phyloP scores from a whole-genome alignment of 1,140 invertebrate species.

The Galendromus occidentalis region DNA sequence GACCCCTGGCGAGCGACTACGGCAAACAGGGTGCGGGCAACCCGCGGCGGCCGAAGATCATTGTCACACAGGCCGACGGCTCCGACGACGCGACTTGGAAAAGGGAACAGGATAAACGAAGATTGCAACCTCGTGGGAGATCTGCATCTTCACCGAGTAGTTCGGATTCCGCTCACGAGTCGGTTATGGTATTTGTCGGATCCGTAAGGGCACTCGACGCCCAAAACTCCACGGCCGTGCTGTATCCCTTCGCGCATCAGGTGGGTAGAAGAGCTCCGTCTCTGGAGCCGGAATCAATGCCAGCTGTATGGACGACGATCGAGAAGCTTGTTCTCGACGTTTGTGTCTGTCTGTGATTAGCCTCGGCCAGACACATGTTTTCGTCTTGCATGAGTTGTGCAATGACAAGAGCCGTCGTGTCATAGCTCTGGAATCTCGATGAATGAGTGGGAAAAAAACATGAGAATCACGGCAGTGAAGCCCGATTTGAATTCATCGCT shows the following conservation, averaged over 20 bases:
- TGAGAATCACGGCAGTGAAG: too few relatives aligned
- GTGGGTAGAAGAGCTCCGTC: slow-evolving; percentile 18
- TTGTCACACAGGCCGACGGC: not conserved
- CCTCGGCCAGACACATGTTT: too few relatives aligned
- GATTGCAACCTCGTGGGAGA: not conserved
- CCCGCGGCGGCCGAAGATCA: too few relatives aligned
- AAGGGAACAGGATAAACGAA: not conserved
- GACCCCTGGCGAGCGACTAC: slow-evolving; percentile 8
- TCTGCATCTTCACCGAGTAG: not conserved
- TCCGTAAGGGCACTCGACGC: slow-evolving; percentile 8
- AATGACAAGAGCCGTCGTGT: too few relatives aligned
- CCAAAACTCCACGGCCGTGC: slow-evolving; percentile 7
- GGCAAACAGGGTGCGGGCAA: not conserved
- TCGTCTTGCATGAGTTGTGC: too few relatives aligned
- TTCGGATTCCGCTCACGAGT: not conserved
- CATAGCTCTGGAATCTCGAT: too few relatives aligned
- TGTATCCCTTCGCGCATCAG: slow-evolving; percentile 21
- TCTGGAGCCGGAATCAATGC: too few relatives aligned
- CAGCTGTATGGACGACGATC: too few relatives aligned
- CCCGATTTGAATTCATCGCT: too few relatives aligned
- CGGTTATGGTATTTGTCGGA: slow-evolving; percentile 7
- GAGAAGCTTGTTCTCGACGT: too few relatives aligned
- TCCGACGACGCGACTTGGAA: not conserved
- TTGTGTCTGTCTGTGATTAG: too few relatives aligned
- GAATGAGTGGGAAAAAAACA: too few relatives aligned